Evolutionary conservation across 2,113 vertebrate genomes (phyloP).

Genomic region (Proterorhinus semilunaris): DNA sequence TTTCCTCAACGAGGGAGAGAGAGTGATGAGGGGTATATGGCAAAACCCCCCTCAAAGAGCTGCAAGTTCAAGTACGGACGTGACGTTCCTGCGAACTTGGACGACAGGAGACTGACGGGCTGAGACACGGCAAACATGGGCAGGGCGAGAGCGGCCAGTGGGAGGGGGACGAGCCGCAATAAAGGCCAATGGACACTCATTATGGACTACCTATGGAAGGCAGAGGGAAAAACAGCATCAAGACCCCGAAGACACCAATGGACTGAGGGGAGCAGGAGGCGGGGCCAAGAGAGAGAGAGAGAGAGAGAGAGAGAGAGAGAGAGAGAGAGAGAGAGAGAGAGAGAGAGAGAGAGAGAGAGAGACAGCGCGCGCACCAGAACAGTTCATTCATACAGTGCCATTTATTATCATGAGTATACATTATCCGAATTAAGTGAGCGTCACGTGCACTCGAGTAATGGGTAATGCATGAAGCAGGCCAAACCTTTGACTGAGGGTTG

Average conservation of each 20-base stretch:
- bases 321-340: conserved; percentile 36
- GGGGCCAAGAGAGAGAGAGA: conserved; percentile 42
- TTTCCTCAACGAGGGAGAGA: conserved; percentile 61
- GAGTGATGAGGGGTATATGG: conserved; percentile 75
- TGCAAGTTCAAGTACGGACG: conserved; percentile 99
- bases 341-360: conserved; percentile 32
- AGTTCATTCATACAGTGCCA: conserved; percentile 13
- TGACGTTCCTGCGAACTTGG: conserved; percentile 99
- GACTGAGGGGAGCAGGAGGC: conserved; percentile 75
- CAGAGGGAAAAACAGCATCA: conserved; percentile 11
- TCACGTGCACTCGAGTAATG: background rate
- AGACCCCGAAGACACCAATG: conserved; percentile 81
- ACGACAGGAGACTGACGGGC: conserved; percentile 98
- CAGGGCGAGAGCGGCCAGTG: conserved; percentile 83
- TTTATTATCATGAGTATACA: conserved; percentile 40
- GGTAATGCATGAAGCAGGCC: too few species aligned
- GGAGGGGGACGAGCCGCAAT: conserved; percentile 82
- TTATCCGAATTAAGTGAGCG: background rate
- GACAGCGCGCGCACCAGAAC: background rate
- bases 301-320: conserved; percentile 35
- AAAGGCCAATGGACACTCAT: conserved; percentile 94
- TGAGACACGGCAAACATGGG: conserved; percentile 91
- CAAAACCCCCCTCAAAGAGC: conserved; percentile 87
- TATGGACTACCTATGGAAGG: conserved; percentile 88
- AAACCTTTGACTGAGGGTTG: too few species aligned